phyloP scores from a whole-genome alignment of 2,113 vertebrate species.

The Plecotus auritus region DNA sequence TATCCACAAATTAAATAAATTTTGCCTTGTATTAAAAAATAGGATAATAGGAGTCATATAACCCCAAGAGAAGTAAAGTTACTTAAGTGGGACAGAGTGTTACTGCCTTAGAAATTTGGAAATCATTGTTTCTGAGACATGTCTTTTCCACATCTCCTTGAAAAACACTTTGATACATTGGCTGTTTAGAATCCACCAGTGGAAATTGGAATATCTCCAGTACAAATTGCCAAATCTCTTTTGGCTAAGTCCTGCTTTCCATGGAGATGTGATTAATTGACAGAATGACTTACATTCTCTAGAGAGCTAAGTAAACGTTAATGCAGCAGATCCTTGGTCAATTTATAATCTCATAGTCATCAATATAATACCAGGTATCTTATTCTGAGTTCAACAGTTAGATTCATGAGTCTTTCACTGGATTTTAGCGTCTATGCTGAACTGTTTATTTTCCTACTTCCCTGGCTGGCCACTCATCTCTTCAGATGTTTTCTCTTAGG shows the following conservation, averaged over 20 bases:
- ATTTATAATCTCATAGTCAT: constrained; percentile 14
- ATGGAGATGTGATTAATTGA: constrained; percentile 35
- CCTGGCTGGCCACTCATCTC: neutral
- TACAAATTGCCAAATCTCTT: constrained; percentile 52
- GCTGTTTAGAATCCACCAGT: neutral
- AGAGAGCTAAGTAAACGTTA: constrained; percentile 36
- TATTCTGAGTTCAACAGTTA: constrained; percentile 34
- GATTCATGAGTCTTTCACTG: neutral
- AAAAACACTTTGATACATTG: constrained; percentile 31
- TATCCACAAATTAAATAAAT: neutral
- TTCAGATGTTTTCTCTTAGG: constrained; percentile 62
- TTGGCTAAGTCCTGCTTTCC: constrained; percentile 52
- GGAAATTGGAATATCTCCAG: constrained; percentile 21
- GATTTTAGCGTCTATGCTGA: constrained; percentile 24
- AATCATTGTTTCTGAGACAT: neutral
- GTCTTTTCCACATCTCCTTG: constrained; percentile 16
- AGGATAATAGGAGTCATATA: neutral
- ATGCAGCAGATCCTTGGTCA: constrained; percentile 20
- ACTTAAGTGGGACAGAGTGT: neutral
- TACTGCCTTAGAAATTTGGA: neutral
- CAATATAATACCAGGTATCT: neutral
- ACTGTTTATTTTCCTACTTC: neutral
- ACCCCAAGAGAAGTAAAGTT: neutral
- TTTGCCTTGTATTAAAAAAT: neutral
- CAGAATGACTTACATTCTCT: neutral